These are phyloP conservation scores for Pica pica DNA, from an alignment of 2,113 vertebrate species.

Conservation along the genomic window DNA sequence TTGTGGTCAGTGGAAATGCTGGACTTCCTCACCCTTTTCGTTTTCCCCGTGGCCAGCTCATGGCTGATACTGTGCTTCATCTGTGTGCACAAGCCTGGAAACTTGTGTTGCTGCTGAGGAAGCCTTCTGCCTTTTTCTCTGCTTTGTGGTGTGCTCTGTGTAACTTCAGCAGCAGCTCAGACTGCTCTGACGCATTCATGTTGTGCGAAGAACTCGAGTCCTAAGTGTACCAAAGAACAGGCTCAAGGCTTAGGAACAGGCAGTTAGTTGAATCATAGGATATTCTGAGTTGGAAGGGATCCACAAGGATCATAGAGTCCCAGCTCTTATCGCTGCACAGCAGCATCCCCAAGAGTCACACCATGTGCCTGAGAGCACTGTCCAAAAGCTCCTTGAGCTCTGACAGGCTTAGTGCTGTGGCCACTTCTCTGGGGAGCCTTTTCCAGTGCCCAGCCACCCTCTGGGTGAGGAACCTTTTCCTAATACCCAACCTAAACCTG, in stretches of 20 bases:
- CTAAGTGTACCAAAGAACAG: neutral
- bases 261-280: neutral
- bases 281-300: neutral
- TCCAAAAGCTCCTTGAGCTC: neutral
- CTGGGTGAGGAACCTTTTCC: neutral
- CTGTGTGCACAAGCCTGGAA: neutral
- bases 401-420: neutral
- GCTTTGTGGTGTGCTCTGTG: neutral
- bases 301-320: neutral
- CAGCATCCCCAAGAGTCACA: neutral
- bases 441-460: neutral
- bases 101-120: neutral
- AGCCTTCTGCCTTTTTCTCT: neutral
- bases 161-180: neutral
- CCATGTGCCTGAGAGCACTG: neutral
- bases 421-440: neutral
- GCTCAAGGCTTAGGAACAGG: neutral
- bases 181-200: neutral
- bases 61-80: neutral
- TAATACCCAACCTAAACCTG: neutral
- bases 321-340: neutral
- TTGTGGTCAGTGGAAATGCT: fast-evolving
- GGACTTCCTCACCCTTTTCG: neutral
- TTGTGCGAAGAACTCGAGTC: neutral
- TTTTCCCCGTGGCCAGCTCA: fast-evolving